Conservation (phyloP, 2,113 vertebrate species). For the Gnathonemus longibarbis region DNA sequence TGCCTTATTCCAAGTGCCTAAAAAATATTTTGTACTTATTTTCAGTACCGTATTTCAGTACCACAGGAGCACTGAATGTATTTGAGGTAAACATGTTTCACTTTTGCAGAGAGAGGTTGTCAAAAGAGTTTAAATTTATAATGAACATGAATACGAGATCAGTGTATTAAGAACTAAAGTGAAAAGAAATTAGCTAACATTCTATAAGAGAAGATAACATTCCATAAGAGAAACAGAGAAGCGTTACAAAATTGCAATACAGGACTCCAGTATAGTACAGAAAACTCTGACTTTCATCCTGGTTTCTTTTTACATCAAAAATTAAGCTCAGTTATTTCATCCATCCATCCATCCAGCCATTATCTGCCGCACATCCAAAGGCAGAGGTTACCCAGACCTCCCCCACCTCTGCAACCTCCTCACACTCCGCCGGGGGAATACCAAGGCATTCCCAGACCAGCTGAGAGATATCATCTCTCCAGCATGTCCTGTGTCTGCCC, state of each 20-base stretch:
- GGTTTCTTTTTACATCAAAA: neutral
- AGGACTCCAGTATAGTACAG: neutral
- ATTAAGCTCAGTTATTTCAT: neutral
- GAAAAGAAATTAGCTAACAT: neutral
- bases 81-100: neutral
- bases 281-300: neutral
- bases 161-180: neutral
- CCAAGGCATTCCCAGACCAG: neutral
- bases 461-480: neutral
- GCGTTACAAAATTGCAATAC: neutral
- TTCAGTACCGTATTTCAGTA: no score
- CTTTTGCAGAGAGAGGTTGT: neutral
- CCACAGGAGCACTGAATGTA: neutral
- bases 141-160: neutral
- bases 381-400: neutral
- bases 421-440: neutral
- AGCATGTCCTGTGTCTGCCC: neutral
- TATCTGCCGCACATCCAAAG: neutral
- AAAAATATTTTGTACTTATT: neutral
- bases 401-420: neutral
- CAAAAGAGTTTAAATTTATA: neutral
- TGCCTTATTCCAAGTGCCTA: neutral
- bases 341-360: neutral
- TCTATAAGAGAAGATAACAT: neutral
- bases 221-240: neutral